Conservation (phyloP, 2,797 vertebrate species). For the Nasua narica region DNA sequence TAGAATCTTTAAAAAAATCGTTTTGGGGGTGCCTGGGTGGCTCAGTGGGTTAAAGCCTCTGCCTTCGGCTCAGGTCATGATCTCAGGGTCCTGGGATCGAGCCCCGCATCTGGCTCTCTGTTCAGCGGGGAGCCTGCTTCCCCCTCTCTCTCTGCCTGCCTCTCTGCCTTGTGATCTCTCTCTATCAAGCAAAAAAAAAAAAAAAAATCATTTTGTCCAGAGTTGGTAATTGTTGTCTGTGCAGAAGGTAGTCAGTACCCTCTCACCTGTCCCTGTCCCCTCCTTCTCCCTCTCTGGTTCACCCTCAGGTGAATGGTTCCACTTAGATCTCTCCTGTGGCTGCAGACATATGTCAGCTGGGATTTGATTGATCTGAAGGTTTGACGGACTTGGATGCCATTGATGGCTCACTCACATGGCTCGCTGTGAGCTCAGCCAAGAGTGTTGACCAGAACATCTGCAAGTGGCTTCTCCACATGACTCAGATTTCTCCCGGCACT, state of each 20-base stretch:
- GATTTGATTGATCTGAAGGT: not conserved
- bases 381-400: too few species aligned
- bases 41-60: too few species aligned
- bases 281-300: not conserved
- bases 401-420: not conserved
- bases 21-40: too few species aligned
- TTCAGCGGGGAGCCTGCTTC: too few species aligned
- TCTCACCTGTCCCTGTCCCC: not conserved
- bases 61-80: too few species aligned
- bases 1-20: not conserved
- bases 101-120: too few species aligned
- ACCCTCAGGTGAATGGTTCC: not conserved
- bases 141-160: too few species aligned
- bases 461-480: not conserved
- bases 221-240: not conserved
- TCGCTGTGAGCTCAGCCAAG: fast-evolving
- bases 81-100: too few species aligned
- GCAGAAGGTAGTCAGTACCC: not conserved
- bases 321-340: not conserved
- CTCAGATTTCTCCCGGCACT: not conserved
- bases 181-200: too few species aligned
- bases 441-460: not conserved
- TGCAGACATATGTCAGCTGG: not conserved
- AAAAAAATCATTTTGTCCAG: not conserved
- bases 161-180: too few species aligned